Percentiles rank a stretch among this genome's conserved stretches.
Conservation (phyloP, 1,140 invertebrate genomes). For the Drusus annulatus region DNA sequence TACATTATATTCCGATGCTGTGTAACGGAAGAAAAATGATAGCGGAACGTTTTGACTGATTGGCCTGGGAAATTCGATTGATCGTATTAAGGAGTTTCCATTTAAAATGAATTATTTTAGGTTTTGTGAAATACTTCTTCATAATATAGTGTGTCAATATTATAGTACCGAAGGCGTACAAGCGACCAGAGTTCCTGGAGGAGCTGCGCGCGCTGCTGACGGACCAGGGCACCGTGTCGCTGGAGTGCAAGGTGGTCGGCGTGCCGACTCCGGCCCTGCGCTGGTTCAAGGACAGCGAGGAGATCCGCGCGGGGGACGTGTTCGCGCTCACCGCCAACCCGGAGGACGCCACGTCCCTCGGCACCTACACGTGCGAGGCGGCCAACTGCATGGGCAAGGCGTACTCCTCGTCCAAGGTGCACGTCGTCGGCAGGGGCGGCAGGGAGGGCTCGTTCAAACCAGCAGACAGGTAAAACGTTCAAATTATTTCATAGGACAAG, state of each 20-base stretch:
- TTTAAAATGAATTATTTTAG: no score
- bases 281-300: constrained; percentile 89
- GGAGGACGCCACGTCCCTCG: constrained; percentile 86
- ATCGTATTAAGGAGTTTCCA: no score
- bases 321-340: constrained; percentile 87
- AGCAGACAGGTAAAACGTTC: constrained; percentile 69
- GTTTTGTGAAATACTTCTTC: no score
- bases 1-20: no score
- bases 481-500: no score
- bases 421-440: constrained; percentile 80
- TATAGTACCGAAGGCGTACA: constrained; percentile 89
- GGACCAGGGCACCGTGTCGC: constrained; percentile 88
- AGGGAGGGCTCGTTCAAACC: constrained; percentile 77
- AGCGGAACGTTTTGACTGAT: no score
- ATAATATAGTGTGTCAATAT: constrained; percentile 37
- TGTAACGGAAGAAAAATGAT: no score
- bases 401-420: constrained; percentile 86
- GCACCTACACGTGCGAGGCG: constrained; percentile 88
- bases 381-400: constrained; percentile 89
- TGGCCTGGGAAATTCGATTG: no score
- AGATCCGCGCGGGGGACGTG: constrained; percentile 90
- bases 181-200: constrained; percentile 88
- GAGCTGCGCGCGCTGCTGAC: constrained; percentile 85
- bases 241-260: constrained; percentile 91
- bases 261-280: constrained; percentile 85